A percentile compares a stretch with the other conserved stretches of the same genome.
Evolutionary conservation across 2,113 vertebrate species (phyloP).

Genomic region (Probosciger aterrimus): DNA sequence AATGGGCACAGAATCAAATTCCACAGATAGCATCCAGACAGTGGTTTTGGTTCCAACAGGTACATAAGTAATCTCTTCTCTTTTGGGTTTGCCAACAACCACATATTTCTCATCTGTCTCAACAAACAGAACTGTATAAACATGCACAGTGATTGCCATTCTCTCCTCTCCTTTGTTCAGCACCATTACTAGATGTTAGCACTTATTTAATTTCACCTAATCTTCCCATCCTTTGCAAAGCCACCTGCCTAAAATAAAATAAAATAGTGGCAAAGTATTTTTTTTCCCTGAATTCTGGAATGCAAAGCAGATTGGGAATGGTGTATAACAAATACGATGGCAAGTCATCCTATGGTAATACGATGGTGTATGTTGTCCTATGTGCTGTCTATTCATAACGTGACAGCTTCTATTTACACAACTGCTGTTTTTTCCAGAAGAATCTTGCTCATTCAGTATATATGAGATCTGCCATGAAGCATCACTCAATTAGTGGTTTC

Average conservation of each 20-base stretch:
- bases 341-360: neutral
- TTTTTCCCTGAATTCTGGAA: neutral
- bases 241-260: neutral
- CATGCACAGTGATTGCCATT: rapidly evolving
- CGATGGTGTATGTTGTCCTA: neutral
- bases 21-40: neutral
- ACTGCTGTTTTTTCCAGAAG: neutral
- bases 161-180: neutral
- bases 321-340: neutral
- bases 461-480: neutral
- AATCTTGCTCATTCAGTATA: neutral
- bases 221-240: neutral
- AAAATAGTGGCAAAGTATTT: neutral
- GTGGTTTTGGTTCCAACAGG: neutral
- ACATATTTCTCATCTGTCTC: neutral
- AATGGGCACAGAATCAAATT: neutral
- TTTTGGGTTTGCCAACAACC: neutral
- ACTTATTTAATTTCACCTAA: neutral
- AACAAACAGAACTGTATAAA: neutral
- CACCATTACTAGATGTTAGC: neutral
- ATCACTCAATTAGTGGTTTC: neutral
- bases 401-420: neutral
- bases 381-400: neutral
- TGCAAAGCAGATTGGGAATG: neutral
- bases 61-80: neutral